These are phyloP conservation scores for Hymenochirus boettgeri DNA, from an alignment of 2,113 vertebrate species.

Conservation along the genomic window DNA sequence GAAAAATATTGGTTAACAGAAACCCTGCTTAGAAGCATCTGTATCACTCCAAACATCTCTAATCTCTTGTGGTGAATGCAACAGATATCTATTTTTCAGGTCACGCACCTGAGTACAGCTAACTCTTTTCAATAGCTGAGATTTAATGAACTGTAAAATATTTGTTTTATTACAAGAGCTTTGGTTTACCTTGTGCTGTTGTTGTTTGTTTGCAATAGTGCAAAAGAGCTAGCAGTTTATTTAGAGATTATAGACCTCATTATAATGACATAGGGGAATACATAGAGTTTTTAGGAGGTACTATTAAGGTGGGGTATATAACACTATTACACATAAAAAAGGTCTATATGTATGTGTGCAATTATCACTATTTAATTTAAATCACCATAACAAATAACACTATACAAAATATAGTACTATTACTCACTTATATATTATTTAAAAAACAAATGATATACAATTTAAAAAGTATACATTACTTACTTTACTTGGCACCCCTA, in stretches of 20 bases:
- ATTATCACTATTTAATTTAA: too few relatives aligned
- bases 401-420: too few relatives aligned
- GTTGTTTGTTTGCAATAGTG: constrained; percentile 32
- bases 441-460: too few relatives aligned
- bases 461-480: too few relatives aligned
- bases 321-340: too few relatives aligned
- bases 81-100: constrained; percentile 57
- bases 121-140: constrained; percentile 68
- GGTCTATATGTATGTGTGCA: too few relatives aligned
- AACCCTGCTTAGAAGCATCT: constrained; percentile 49
- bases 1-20: constrained; percentile 41
- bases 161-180: constrained; percentile 65
- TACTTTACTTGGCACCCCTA: too few relatives aligned
- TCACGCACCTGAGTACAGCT: constrained; percentile 59
- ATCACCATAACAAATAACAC: too few relatives aligned
- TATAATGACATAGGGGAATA: too few relatives aligned
- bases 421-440: too few relatives aligned
- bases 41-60: constrained; percentile 49
- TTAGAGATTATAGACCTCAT: constrained; percentile 18
- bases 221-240: constrained; percentile 28
- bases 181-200: constrained; percentile 55
- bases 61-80: constrained; percentile 50
- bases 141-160: constrained; percentile 72
- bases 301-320: too few relatives aligned
- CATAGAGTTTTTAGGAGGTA: too few relatives aligned